Evolutionary conservation across 2,888 invertebrate species (phyloP), one percentile per base, ranked within the genome.

Genomic region (Microdon myrmicae): DNA sequence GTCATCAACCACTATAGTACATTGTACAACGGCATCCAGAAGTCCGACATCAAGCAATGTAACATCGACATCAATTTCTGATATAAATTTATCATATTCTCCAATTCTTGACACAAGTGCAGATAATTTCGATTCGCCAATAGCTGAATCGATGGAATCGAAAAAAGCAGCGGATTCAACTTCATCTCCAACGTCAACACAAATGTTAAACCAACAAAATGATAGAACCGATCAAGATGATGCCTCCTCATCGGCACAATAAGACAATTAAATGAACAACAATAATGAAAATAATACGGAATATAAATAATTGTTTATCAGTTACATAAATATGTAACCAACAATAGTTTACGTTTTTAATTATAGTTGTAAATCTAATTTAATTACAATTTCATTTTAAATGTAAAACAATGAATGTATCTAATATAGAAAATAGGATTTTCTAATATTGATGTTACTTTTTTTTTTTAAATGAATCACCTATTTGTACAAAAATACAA

Each of bases 401-500:
- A 38, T 34, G 32, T 38, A 10, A 32, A 17, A 16, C 39, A 14
- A 22, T 19, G 22, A 9, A 38, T 34, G 34, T 32, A 20, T 35
- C 29, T 44, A 19, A 55, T 32, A 28, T 64, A 47, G 44, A 49
- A 56, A 35, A 39, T 20, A 20, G 16, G n/a, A 44, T 49, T 49
- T 43, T 16, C 29, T 41, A 37, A 44, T 56, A 19, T 45, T 51
- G 13, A 34, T 44, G 39, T 38, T 22, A 16, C 45, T 49, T 54
- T 47, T 28, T 48, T 4, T 14, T 37, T 43, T 58, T 35, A 19
- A 14, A 29, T 12, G 28, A 56, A 37, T 58, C 59, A 58, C 51
- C 59, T 45, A 47, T 66, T 66, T 66, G 58, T 56, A 64, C 54
- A 67, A 64, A 54, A 48, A 48, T 49, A 64, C 38, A 64, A 61